phyloP scores from a whole-genome alignment of 1,140 invertebrate species.

The Drosophila bocqueti region DNA sequence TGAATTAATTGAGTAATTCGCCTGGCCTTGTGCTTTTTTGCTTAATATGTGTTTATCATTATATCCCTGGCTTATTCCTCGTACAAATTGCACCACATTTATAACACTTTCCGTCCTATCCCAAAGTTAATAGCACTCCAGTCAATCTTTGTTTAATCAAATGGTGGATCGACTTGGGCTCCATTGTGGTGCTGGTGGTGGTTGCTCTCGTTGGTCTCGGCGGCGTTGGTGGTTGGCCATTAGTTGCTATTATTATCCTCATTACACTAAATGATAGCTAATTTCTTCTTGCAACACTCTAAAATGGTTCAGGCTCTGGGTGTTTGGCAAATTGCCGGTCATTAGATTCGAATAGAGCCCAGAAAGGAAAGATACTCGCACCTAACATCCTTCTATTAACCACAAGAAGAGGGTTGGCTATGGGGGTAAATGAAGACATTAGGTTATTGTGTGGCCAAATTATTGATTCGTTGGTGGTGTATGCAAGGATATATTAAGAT shows the following conservation, averaged over 20 bases:
- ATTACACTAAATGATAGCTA: slow-evolving; percentile 78
- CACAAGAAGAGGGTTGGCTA: slow-evolving; percentile 11
- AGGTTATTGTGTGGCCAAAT: slow-evolving; percentile 24
- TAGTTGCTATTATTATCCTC: slow-evolving; percentile 79
- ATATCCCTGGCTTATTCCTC: slow-evolving; percentile 24
- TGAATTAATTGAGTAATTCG: slow-evolving; percentile 75
- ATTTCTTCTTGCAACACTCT: slow-evolving; percentile 79
- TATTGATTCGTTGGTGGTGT: slow-evolving; percentile 25
- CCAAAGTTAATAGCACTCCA: slow-evolving; percentile 66
- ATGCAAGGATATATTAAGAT: neutral
- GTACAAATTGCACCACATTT: slow-evolving; percentile 70
- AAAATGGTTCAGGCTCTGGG: slow-evolving; percentile 55
- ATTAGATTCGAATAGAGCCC: slow-evolving; percentile 47
- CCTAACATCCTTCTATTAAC: slow-evolving; percentile 15
- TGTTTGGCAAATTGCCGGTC: slow-evolving; percentile 72
- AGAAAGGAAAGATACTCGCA: slow-evolving; percentile 6
- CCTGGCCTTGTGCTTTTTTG: slow-evolving; percentile 48
- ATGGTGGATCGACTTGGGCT: slow-evolving; percentile 32
- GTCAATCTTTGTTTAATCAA: slow-evolving; percentile 80
- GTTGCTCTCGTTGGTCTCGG: neutral
- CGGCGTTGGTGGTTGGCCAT: slow-evolving; percentile 36
- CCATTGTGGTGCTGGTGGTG: slow-evolving; percentile 9
- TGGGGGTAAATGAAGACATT: slow-evolving; percentile 22
- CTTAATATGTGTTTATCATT: slow-evolving; percentile 65
- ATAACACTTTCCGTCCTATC: slow-evolving; percentile 65